Evolutionary conservation across 2,797 vertebrate genomes (phyloP).

Genomic region (Labeo calbasu): DNA sequence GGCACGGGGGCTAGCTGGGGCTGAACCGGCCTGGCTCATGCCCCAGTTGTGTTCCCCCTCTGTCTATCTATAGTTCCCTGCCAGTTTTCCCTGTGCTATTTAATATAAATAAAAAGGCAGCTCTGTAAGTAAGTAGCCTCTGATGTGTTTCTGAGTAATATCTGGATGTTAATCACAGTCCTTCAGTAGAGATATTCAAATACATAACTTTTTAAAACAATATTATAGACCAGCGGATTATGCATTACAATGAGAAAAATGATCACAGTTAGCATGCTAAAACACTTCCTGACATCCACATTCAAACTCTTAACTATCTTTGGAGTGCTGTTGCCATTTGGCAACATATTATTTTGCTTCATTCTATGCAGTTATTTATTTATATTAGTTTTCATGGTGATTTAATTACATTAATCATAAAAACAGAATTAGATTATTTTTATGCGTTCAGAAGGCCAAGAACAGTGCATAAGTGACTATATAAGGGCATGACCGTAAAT

Average conservation of each 20-base stretch:
- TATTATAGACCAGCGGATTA: background rate
- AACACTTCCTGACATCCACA: no score
- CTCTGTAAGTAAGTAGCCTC: background rate
- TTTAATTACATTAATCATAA: no score
- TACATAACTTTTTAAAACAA: background rate
- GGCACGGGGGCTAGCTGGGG: background rate
- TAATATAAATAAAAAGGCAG: background rate
- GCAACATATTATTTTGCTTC: background rate
- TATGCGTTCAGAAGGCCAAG: background rate
- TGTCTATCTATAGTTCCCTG: background rate
- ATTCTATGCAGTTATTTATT: background rate
- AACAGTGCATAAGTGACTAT: background rate
- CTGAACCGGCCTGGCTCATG: background rate
- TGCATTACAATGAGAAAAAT: background rate
- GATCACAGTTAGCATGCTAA: background rate
- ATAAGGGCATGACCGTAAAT: background rate
- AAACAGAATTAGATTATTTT: background rate
- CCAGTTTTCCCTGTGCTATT: background rate
- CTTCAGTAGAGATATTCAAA: background rate
- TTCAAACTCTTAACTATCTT: no score
- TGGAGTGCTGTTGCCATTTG: no score
- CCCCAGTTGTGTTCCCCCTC: background rate
- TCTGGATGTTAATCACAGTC: background rate
- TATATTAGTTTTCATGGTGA: no score
- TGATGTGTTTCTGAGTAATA: background rate